phyloP scores from a whole-genome alignment of 2,888 invertebrate genomes.

The Busseola fusca region DNA sequence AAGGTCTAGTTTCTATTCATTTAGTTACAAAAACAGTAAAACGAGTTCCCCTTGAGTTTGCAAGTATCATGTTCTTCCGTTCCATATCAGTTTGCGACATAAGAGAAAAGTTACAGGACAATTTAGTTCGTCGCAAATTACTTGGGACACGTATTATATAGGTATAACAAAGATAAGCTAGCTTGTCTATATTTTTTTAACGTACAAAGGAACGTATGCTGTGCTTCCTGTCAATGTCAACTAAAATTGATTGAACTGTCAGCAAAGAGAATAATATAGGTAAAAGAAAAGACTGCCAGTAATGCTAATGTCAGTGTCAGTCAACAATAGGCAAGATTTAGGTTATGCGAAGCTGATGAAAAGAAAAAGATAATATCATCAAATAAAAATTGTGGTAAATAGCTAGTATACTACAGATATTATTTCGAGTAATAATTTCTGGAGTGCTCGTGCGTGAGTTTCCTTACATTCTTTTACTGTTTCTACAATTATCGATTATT shows the following conservation, averaged over 20 bases:
- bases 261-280: no score
- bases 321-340: slow-evolving; percentile 13
- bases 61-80: no score
- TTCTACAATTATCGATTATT: slow-evolving; percentile 28
- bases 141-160: background rate
- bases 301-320: background rate
- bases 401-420: slow-evolving; percentile 33
- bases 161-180: no score
- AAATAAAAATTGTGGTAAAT: slow-evolving; percentile 53
- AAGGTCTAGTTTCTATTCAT: no score
- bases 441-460: slow-evolving; percentile 60
- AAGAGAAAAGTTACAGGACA: background rate
- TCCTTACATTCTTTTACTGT: slow-evolving; percentile 30
- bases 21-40: no score
- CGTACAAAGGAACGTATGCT: background rate
- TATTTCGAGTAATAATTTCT: slow-evolving; percentile 61
- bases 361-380: slow-evolving; percentile 23
- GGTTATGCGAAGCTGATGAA: slow-evolving; percentile 41
- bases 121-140: background rate
- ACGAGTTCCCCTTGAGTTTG: no score
- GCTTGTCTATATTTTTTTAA: background rate
- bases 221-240: slow-evolving; percentile 6
- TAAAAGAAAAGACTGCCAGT: no score
- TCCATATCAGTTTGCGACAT: no score
- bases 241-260: slow-evolving; percentile 8